Evolutionary conservation across 2,797 vertebrate species (phyloP), one percentile per base, ranked within the genome.

Genomic region (Gymnoscopelus braueri): DNA sequence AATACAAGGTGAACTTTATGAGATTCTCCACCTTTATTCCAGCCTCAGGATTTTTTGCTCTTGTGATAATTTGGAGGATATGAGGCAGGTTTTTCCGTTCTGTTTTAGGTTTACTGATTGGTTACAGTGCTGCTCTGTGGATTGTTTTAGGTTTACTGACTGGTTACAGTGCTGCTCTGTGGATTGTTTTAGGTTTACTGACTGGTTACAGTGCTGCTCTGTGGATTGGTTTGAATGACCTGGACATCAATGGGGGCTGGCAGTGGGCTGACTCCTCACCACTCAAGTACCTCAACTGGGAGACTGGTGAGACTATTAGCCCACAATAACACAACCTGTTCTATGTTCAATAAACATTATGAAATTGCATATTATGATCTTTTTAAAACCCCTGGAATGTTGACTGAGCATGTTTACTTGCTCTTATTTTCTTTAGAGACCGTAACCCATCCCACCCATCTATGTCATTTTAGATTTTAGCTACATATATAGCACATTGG

Each of bases 231-330:
- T 95, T 99, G 53, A 99, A 99, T 0, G 98, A 98, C 87, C 85
- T 98, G 92, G 97, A 98, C 88, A 94, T 96, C 84, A 95, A 94
- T 0, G 97, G 98, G n/a, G 97, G 97, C 85, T 99, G 98, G 98
- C 98, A 99, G 87, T 99, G 98, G 98, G 95, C 96, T 0, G 97
- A 99, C 91, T 94, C 95, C 39, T 97, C 97, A 0, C 97, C 98
- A 2, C 93, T 99, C 59, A 99, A 99, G 77, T 99, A 96, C 90
- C 96, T 99, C 82, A 98, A 99, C 94, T 99, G 98, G 98, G 97
- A 99, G 84, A 89, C 86, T 61, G 97, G 98, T 99, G 88, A 94
- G 95, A 39, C 70, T 69, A 9, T 51, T 59, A 82, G 26, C 26
- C 26, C 2, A 44, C 79, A 78, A 67, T 56, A 73, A 0, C 23